phyloP scores from a whole-genome alignment of 2,888 invertebrate species.

The Fragum whitleyi region DNA sequence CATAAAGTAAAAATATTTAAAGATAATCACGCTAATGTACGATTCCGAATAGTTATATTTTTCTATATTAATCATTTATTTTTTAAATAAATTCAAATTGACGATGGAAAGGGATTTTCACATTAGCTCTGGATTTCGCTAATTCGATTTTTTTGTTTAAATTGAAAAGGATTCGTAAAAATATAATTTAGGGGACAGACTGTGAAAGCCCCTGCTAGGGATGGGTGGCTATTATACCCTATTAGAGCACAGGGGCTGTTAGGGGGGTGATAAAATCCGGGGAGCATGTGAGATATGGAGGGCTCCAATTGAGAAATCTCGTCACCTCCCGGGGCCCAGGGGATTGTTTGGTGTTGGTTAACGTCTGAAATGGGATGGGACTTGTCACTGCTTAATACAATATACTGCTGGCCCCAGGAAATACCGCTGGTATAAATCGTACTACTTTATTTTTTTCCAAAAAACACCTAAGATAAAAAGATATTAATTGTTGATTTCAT shows the following conservation, averaged over 20 bases:
- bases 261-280: conserved; percentile 3
- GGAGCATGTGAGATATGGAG: conserved; percentile 17
- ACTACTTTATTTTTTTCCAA: too few relatives aligned
- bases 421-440: neutral
- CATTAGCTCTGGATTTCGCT: too few relatives aligned
- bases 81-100: too few relatives aligned
- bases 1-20: too few relatives aligned
- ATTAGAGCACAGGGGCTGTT: conserved; percentile 23
- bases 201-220: conserved; percentile 16
- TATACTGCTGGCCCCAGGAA: conserved; percentile 2
- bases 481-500: too few relatives aligned
- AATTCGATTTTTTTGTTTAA: too few relatives aligned
- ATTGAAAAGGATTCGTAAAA: too few relatives aligned
- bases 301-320: conserved; percentile 4
- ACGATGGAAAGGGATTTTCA: too few relatives aligned
- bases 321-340: conserved; percentile 12
- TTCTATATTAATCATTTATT: too few relatives aligned
- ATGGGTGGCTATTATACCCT: neutral
- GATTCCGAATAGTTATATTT: too few relatives aligned
- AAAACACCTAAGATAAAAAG: too few relatives aligned
- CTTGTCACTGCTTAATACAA: conserved; percentile 4
- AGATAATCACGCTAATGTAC: too few relatives aligned
- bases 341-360: conserved; percentile 19
- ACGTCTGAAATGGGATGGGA: neutral
- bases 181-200: neutral